Conservation (phyloP, 2,888 invertebrate species). For the Eupithecia insigniata region DNA sequence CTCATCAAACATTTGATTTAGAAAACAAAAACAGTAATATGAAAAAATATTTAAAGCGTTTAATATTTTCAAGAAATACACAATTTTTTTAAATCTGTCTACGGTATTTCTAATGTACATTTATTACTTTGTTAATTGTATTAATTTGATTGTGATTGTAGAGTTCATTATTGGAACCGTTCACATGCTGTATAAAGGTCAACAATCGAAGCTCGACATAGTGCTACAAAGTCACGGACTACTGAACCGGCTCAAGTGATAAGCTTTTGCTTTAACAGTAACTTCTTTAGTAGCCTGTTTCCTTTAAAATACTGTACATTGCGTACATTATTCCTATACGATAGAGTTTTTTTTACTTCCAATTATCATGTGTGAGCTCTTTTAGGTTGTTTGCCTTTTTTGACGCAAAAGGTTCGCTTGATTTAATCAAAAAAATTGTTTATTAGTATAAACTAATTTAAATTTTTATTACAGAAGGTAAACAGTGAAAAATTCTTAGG, state of each 20-base stretch:
- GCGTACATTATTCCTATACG: not conserved
- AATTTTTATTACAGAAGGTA: not conserved
- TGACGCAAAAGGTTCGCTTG: not conserved
- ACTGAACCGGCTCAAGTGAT: constrained; percentile 36
- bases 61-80: not conserved
- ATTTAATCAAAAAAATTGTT: not conserved
- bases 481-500: not conserved
- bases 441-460: not conserved
- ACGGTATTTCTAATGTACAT: not conserved
- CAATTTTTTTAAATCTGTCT: not conserved
- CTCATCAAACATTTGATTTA: not conserved
- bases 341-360: not conserved
- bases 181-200: constrained; percentile 31
- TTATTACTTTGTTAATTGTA: not conserved
- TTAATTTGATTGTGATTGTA: not conserved
- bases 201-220: constrained; percentile 39
- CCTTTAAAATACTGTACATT: not conserved
- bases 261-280: not conserved
- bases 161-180: constrained; percentile 7
- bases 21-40: not conserved
- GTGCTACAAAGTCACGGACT: constrained; percentile 44
- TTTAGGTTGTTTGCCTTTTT: not conserved
- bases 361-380: not conserved
- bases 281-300: not conserved
- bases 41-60: not conserved